Evolutionary conservation across 2,888 invertebrate species (phyloP).

Genomic region (Pseudococcus longispinus): DNA sequence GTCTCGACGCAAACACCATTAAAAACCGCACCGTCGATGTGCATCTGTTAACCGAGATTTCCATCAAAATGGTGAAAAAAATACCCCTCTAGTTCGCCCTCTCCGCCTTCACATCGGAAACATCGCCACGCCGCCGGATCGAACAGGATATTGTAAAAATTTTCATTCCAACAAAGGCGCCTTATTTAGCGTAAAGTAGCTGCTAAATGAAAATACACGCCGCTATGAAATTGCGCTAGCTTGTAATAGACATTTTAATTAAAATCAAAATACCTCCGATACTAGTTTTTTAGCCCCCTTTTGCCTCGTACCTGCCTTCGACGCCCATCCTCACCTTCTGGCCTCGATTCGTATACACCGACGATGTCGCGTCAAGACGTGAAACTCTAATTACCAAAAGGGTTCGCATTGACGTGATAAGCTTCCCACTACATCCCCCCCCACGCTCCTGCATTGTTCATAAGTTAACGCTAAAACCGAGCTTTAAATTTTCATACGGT

Average conservation of each 20-base stretch:
- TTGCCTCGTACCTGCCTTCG: background rate
- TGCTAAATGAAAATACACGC: conserved; percentile 18
- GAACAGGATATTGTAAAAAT: conserved; percentile 30
- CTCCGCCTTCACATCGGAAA: background rate
- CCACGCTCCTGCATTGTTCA: background rate
- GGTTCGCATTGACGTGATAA: conserved; percentile 36
- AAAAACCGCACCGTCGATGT: conserved; percentile 1
- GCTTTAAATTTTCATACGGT: conserved; percentile 5
- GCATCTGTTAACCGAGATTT: conserved; percentile 29
- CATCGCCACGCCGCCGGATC: background rate
- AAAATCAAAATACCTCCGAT: conserved; percentile 28
- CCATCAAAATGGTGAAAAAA: conserved; percentile 5
- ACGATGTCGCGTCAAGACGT: conserved; percentile 33
- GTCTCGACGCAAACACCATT: background rate
- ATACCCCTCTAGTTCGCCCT: background rate
- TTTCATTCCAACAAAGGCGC: conserved; percentile 22
- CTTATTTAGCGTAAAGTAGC: conserved; percentile 33
- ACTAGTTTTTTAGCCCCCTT: background rate
- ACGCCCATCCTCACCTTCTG: background rate
- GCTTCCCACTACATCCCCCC: background rate
- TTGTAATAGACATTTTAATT: conserved; percentile 28
- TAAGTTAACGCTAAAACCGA: background rate
- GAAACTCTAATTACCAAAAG: conserved; percentile 27
- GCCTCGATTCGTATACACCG: background rate
- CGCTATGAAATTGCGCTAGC: background rate